These are phyloP conservation scores for Nebria ingens DNA, from an alignment of 1,140 invertebrate species.

Conservation along the genomic window DNA sequence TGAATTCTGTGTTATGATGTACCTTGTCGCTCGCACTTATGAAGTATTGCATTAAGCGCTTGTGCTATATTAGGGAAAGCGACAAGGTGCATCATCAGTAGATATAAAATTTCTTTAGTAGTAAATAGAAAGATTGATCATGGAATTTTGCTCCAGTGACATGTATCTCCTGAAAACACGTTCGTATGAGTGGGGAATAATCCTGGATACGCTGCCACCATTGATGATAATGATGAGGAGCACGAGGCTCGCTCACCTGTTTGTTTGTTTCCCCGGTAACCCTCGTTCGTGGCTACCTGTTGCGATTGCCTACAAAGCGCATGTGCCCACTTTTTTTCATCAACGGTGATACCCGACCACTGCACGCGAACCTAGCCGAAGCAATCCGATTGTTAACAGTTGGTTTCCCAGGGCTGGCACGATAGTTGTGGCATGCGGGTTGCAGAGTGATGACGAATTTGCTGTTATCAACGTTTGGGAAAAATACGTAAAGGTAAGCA, in stretches of 20 bases:
- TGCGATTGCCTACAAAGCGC: neutral
- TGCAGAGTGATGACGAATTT: neutral
- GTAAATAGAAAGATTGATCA: no score
- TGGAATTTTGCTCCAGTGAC: no score
- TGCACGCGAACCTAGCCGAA: neutral
- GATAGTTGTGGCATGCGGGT: neutral
- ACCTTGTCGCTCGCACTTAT: no score
- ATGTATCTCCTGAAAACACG: no score
- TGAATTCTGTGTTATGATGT: no score
- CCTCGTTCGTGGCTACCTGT: neutral
- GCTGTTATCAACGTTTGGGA: neutral
- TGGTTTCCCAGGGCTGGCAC: neutral
- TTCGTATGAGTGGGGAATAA: no score
- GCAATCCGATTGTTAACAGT: neutral
- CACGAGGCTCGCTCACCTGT: neutral
- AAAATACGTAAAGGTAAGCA: neutral
- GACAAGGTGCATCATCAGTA: no score
- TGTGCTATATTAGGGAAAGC: no score
- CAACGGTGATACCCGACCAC: neutral
- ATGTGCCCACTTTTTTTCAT: neutral
- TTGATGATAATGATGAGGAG: no score
- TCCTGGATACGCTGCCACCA: neutral
- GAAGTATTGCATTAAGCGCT: no score
- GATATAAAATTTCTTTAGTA: no score
- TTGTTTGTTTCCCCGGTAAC: slow-evolving; percentile 1